A percentile compares a stretch with the other conserved stretches of the same genome.
phyloP scores from a whole-genome alignment of 2,888 invertebrate species.

The Seira musarum region DNA sequence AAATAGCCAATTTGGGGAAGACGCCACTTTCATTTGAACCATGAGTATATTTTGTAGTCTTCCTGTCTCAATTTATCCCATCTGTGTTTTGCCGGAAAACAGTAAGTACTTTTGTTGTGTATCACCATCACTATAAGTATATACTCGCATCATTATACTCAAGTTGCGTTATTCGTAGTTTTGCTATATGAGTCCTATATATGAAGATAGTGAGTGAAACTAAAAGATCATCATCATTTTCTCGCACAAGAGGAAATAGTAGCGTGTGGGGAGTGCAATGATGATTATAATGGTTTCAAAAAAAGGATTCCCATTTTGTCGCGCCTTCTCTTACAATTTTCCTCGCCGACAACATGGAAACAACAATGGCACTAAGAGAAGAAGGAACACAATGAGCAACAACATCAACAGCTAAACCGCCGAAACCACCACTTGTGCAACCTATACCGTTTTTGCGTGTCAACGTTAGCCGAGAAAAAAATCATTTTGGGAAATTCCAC shows the following conservation, averaged over 20 bases:
- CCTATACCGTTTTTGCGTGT: not conserved
- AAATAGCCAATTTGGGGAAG: constrained; percentile 61
- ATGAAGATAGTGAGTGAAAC: not conserved
- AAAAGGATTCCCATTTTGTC: constrained; percentile 23
- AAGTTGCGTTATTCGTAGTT: not conserved
- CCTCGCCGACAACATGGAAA: constrained; percentile 15
- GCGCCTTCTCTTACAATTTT: constrained; percentile 12
- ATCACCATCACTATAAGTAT: not conserved
- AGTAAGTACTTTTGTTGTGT: constrained; percentile 18
- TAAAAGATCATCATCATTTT: constrained; percentile 11
- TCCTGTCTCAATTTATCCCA: constrained; percentile 1
- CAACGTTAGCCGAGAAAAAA: not conserved
- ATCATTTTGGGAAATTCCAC: not conserved
- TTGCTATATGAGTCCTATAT: not conserved
- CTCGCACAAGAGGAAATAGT: constrained; percentile 1
- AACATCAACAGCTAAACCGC: not conserved
- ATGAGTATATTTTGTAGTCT: constrained; percentile 28
- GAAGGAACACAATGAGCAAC: constrained; percentile 4
- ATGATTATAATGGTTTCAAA: constrained; percentile 31
- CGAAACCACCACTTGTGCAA: not conserved
- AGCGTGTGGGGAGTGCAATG: not conserved
- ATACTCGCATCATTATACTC: not conserved
- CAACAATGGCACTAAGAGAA: not conserved
- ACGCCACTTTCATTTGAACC: constrained; percentile 48
- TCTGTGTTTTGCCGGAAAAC: not conserved